Conservation (phyloP, 2,113 vertebrate genomes). For the Nerophis lumbriciformis region DNA sequence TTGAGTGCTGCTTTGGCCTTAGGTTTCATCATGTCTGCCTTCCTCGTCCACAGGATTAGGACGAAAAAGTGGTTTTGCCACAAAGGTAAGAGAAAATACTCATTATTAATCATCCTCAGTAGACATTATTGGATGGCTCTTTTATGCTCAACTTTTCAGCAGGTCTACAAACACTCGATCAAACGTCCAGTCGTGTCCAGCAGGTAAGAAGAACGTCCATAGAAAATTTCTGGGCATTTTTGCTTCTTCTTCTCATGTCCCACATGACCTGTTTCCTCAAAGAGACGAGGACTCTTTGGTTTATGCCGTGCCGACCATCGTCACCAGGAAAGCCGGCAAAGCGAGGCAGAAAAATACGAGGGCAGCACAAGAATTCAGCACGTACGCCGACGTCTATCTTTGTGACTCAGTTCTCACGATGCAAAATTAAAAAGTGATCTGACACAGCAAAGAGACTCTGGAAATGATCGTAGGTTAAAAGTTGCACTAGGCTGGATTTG, state of each 20-base stretch:
- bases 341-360: background rate
- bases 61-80: constrained; percentile 1
- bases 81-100: background rate
- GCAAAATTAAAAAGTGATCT: background rate
- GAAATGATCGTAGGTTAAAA: too few relatives aligned
- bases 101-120: background rate
- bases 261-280: constrained; percentile 5
- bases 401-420: background rate
- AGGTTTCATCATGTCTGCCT: background rate
- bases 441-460: too few relatives aligned
- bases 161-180: background rate
- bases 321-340: fast-evolving
- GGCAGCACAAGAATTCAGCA: background rate
- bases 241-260: background rate
- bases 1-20: constrained; percentile 6
- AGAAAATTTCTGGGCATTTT: background rate
- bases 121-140: background rate
- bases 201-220: constrained; percentile 7
- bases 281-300: background rate
- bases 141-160: background rate
- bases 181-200: background rate
- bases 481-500: too few relatives aligned
- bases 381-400: constrained; percentile 7
- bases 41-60: constrained; percentile 16
- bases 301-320: constrained; percentile 26